Evolutionary conservation across 2,113 vertebrate species (phyloP), one percentile per base, ranked within the genome.

Genomic region (Oryzias javanicus): DNA sequence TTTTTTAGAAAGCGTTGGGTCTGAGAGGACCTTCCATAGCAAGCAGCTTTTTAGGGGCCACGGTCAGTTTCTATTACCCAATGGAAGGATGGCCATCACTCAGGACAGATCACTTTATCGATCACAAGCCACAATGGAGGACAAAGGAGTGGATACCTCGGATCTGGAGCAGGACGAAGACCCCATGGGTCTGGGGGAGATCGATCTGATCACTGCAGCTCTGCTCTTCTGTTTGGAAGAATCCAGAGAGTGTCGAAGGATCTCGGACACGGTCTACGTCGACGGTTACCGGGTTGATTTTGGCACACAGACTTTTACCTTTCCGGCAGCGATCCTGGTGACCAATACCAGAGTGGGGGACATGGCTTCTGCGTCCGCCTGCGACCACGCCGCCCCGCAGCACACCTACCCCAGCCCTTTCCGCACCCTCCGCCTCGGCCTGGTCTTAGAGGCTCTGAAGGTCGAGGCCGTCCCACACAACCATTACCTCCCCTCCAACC

Each of bases 261-360:
- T 98, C 87, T 98, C 96, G 0, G 96, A 98, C 86, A 94, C 94
- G 15, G 91, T 94, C 0, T 88, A 92, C 63, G 90, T 94, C 0
- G 95, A 98, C 41, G 90, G 93, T 35, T 93, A 91, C 81, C 94
- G 42, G 0, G 80, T 96, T 55, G 93, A 98, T 85, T 94, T 96
- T 82, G 96, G 97, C 72, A 98, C 96, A 18, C 96, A 99, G 77
- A 99, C 97, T 0, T 98, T 99, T 88, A 96, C 95, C 49, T 96
- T 98, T 65, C 96, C 96, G 0, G 95, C 96, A 60, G 94, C 96
- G 56, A 94, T 98, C 76, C 67, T 98, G 86, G 95, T 96, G 35
- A 98, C 96, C 65, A 95, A 94, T 90, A 98, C 96, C 14, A 94
- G 97, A 92, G 97, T 99, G 20, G 97, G 97, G 2, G 97, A 98